Conservation (phyloP, 2,797 vertebrate genomes). For the Karalla daura region DNA sequence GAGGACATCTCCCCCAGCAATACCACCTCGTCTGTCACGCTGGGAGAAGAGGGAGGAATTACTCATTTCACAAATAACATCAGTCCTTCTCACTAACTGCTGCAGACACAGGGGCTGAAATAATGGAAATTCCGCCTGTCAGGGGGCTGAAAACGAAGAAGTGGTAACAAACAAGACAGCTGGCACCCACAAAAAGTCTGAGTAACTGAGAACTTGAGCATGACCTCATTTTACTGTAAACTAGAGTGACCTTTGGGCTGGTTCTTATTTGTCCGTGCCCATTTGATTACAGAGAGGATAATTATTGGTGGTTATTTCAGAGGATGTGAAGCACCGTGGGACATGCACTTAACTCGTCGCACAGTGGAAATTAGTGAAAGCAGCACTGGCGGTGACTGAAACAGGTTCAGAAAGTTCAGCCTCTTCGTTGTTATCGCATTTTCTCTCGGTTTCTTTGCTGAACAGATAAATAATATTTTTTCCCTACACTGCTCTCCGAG, state of each 20-base stretch:
- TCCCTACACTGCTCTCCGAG: background rate
- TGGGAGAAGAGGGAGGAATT: constrained; percentile 9
- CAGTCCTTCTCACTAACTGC: constrained; percentile 37
- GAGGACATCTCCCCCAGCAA: background rate
- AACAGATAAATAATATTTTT: no score
- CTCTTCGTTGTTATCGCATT: background rate
- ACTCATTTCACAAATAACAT: constrained; percentile 42
- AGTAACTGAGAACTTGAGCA: background rate
- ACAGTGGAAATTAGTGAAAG: background rate
- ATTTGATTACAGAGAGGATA: background rate
- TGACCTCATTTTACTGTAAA: constrained; percentile 1
- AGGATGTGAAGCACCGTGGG: background rate
- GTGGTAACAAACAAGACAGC: constrained; percentile 4
- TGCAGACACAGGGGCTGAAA: background rate
- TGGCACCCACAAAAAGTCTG: constrained; percentile 1
- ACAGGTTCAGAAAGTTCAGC: background rate
- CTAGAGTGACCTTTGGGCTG: background rate
- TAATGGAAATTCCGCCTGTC: constrained; percentile 15
- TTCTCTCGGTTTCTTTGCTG: background rate
- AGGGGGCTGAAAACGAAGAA: constrained; percentile 21
- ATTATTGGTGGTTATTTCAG: background rate
- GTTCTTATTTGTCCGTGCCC: background rate
- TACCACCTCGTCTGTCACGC: constrained; percentile 4
- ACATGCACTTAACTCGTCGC: background rate
- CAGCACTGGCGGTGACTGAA: background rate